Percentiles rank a stretch among this genome's conserved stretches.
These are phyloP conservation scores for Phycodurus eques DNA, from an alignment of 2,113 vertebrate genomes.

Conservation along the genomic window DNA sequence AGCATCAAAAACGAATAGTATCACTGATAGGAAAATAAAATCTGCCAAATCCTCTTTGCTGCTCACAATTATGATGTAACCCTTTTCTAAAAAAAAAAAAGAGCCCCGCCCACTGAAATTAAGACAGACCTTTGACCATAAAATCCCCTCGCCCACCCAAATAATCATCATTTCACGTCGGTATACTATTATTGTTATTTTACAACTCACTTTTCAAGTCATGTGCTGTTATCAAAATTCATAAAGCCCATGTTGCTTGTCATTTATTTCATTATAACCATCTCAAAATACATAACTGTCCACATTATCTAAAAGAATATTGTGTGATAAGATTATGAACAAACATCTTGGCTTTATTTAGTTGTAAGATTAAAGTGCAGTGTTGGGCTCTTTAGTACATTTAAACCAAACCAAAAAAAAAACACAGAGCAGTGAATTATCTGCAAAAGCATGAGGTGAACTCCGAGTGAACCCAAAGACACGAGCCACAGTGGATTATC, in stretches of 20 bases:
- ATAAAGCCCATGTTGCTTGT: not conserved
- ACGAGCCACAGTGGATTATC: conserved; percentile 22
- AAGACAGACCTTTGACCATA: not conserved
- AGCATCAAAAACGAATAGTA: not conserved
- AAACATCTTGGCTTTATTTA: not conserved
- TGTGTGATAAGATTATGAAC: not conserved
- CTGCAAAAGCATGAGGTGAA: not conserved
- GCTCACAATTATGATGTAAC: not conserved
- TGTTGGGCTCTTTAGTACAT: not conserved
- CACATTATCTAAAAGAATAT: not conserved
- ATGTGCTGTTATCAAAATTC: not conserved
- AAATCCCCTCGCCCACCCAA: conserved; percentile 5
- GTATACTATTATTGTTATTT: no score
- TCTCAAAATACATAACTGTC: not conserved
- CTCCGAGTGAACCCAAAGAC: conserved; percentile 8
- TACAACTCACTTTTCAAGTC: no score
- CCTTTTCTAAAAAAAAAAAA: not conserved
- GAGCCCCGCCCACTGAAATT: not conserved
- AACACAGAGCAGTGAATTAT: not conserved
- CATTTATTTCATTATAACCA: no score
- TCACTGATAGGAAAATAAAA: not conserved
- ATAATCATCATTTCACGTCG: not conserved
- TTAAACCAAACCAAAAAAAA: not conserved
- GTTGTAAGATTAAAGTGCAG: not conserved
- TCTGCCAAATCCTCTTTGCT: conserved; percentile 2